Evolutionary conservation across 2,113 vertebrate species (phyloP).

Genomic region (Tachycineta bicolor): DNA sequence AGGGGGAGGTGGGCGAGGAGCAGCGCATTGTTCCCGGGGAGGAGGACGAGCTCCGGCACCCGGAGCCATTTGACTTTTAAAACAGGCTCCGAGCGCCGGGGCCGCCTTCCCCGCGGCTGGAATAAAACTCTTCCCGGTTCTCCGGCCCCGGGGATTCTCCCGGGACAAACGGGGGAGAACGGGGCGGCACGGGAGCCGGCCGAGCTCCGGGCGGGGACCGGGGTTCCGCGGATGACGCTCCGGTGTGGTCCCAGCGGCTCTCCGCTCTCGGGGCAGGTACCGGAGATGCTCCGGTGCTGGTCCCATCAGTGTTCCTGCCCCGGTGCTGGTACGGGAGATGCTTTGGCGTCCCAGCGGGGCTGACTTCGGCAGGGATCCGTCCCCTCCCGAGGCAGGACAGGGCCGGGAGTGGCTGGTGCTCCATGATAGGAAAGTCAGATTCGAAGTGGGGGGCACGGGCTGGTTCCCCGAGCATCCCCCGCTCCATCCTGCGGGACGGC

Average conservation of each 20-base stretch:
- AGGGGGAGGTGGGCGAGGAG: conserved; percentile 34
- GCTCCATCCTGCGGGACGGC: neutral
- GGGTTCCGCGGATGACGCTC: neutral
- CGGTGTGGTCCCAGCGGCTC: neutral
- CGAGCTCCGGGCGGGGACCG: neutral
- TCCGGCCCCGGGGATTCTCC: neutral
- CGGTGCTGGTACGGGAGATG: neutral
- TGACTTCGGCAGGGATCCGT: neutral
- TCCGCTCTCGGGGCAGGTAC: neutral
- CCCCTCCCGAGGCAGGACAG: too few species aligned
- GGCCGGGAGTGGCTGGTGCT: neutral
- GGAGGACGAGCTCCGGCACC: neutral
- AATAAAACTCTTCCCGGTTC: neutral
- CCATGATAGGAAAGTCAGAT: neutral
- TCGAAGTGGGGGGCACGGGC: neutral
- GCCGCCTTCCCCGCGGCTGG: neutral
- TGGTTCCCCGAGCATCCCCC: neutral
- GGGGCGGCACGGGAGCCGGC: too few species aligned
- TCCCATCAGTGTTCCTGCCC: fast-evolving
- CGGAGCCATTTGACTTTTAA: conserved; percentile 51
- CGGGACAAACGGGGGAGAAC: neutral
- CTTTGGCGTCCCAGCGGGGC: neutral
- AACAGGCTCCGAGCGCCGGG: neutral
- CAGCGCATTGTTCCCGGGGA: neutral
- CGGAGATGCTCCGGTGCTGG: neutral